phyloP scores from a whole-genome alignment of 2,888 invertebrate species.

The Rotaria sp. region DNA sequence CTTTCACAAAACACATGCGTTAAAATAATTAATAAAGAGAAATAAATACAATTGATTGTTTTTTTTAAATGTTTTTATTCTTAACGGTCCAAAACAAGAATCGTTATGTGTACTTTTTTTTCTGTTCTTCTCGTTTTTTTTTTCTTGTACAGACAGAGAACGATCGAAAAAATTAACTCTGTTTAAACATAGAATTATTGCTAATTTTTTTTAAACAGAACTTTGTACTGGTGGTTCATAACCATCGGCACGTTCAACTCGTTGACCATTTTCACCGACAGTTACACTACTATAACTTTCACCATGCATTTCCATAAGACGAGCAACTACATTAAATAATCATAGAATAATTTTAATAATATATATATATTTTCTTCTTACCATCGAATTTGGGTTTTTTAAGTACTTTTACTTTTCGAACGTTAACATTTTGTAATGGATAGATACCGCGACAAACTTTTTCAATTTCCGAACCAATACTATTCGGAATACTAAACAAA shows the following conservation, averaged over 20 bases:
- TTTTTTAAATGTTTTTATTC: neutral
- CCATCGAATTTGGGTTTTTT: constrained; percentile 94
- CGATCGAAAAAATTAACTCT: neutral
- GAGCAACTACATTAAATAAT: constrained; percentile 61
- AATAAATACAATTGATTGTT: too few relatives aligned
- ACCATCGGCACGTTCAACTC: constrained; percentile 60
- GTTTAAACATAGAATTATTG: neutral
- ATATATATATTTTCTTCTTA: constrained; percentile 44
- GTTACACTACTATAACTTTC: constrained; percentile 61
- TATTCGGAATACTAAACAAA: constrained; percentile 70
- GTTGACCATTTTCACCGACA: constrained; percentile 49
- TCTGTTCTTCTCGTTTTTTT: neutral
- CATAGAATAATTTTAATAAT: neutral
- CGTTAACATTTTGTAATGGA: constrained; percentile 93
- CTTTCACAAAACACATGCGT: too few relatives aligned
- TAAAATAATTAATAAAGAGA: too few relatives aligned
- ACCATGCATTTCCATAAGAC: constrained; percentile 86
- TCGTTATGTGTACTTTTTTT: neutral
- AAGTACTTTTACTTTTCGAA: constrained; percentile 95
- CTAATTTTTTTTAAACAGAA: constrained; percentile 68
- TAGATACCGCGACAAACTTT: constrained; percentile 93
- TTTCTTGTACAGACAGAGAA: neutral
- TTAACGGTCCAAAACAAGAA: constrained; percentile 17
- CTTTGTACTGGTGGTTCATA: constrained; percentile 97
- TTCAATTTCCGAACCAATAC: constrained; percentile 97